phyloP scores from a whole-genome alignment of 2,888 invertebrate genomes.

The Malthinus seriepunctatus region DNA sequence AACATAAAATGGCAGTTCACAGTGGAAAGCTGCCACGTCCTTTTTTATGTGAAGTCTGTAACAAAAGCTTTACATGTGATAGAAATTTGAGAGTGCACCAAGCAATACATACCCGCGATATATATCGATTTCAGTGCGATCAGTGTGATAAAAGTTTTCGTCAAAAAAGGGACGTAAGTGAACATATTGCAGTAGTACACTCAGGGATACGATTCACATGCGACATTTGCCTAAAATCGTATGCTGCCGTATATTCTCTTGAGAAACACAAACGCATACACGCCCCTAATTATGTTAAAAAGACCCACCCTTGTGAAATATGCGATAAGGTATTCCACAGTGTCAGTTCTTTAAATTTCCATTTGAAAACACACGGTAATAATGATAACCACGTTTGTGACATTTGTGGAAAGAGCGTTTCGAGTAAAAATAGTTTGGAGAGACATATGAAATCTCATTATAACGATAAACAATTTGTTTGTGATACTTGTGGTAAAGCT shows the following conservation, averaged over 20 bases:
- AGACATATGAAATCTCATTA: conserved; percentile 46
- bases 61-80: too few species aligned
- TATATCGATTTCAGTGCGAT: conserved; percentile 37
- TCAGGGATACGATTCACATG: too few species aligned
- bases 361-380: conserved; percentile 23
- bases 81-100: too few species aligned
- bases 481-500: conserved; percentile 55
- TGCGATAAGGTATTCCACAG: conserved; percentile 20
- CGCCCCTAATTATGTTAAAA: conserved; percentile 25
- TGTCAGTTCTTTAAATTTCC: conserved; percentile 15
- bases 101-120: too few species aligned
- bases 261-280: conserved; percentile 29
- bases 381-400: conserved; percentile 48
- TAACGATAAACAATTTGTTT: conserved; percentile 45
- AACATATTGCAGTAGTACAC: conserved; percentile 31
- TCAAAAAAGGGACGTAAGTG: conserved; percentile 20
- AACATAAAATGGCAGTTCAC: too few species aligned
- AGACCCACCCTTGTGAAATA: conserved; percentile 20
- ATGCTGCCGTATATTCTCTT: conserved; percentile 51
- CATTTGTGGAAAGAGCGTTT: conserved; percentile 58
- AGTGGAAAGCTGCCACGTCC: too few species aligned
- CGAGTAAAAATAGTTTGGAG: conserved; percentile 44
- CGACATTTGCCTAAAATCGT: conserved; percentile 52
- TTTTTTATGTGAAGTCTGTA: too few species aligned
- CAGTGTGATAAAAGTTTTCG: conserved; percentile 47